Evolutionary conservation across 2,888 invertebrate genomes (phyloP), one percentile per base, ranked within the genome.

Genomic region (Unio delphinus): DNA sequence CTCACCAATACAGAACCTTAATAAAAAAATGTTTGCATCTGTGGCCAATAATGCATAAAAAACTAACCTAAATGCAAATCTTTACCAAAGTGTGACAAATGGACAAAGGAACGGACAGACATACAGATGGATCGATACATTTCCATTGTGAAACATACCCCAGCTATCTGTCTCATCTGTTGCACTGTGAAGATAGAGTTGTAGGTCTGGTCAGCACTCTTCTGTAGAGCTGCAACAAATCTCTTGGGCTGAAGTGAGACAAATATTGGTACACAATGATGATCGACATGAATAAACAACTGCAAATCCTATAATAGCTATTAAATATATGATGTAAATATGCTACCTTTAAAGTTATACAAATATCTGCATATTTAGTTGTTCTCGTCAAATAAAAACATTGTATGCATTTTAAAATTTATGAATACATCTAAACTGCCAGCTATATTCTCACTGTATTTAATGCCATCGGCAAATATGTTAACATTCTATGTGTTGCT

Each of bases 141-240:
- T 1, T 17, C 23, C n/a, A 61, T 28, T 23, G 23, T 18, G 28
- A 20, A 20, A 23, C 69, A 17, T 75, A 88, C 88, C 82, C 83
- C 82, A 45, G 94, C 94, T 67, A 96, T 92, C 85, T 94, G 93
- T 86, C 93, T 93, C 83, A 98, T 92, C 90, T 97, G 96, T 67
- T 93, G 92, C 67, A 93, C 91, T 3, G 94, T 93, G 87, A 96
- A 97, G 58, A 94, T 90, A 65, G 94, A 93, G 86, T 94, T 94
- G 18, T 93, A 92, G 71, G 93, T 90, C 67, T 92, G 92, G 76
- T 93, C 93, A 0, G 95, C 92, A 79, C 93, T 91, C 73, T 92
- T 90, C 84, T 94, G 94, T 70, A 97, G 87, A 7, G 93, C 91
- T 65, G 93, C 92, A 63, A 96, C 90, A 80, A 96, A 94, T 81